Evolutionary conservation across 2,797 vertebrate species (phyloP), one percentile per base, ranked within the genome.

Genomic region (Coregonus sp.): DNA sequence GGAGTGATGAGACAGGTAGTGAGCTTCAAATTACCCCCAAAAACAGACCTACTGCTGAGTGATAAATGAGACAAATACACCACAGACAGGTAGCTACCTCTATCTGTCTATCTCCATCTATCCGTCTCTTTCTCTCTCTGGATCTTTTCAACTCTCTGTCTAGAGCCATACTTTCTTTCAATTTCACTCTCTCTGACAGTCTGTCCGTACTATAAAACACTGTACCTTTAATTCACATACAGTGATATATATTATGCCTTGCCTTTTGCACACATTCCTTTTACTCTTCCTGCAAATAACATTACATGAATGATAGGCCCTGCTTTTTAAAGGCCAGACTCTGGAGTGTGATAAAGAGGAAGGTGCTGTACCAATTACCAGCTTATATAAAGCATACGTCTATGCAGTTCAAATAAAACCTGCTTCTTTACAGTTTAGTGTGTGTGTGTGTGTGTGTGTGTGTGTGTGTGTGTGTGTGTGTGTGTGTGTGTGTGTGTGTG

Each of bases 1-100:
- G 80, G 84, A 54, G 61, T 84, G 86, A 89, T 73, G 86, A 89
- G 86, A 88, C 84, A 77, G 80, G 78, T 87, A 74, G 85, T 90
- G 84, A 88, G 73, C 87, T 89, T 90, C 86, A 87, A 86, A 90
- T 88, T 87, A 90, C 85, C 89, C 89, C 86, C 77, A 56, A 89
- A 86, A 86, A 89, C 85, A 88, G 84, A 88, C 77, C 81, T 81
- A 84, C 86, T 76, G 84, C 87, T 84, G 90, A 88, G 85, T 90
- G 90, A 93, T 89, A 86, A 91, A 92, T 90, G 90, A 92, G 84
- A 90, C 84, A 86, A 90, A 89, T 86, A 79, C 83, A 84, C 61
- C 75, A 84, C 76, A 56, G 75, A 75, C 79, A 78, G 25, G 25
- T 16, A 72, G 14, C 20, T 54, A 81, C 80, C 79, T 78, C 75